Evolutionary conservation across 2,797 vertebrate species (phyloP), one percentile per base, ranked within the genome.

Genomic region (Gadopsis marmoratus): DNA sequence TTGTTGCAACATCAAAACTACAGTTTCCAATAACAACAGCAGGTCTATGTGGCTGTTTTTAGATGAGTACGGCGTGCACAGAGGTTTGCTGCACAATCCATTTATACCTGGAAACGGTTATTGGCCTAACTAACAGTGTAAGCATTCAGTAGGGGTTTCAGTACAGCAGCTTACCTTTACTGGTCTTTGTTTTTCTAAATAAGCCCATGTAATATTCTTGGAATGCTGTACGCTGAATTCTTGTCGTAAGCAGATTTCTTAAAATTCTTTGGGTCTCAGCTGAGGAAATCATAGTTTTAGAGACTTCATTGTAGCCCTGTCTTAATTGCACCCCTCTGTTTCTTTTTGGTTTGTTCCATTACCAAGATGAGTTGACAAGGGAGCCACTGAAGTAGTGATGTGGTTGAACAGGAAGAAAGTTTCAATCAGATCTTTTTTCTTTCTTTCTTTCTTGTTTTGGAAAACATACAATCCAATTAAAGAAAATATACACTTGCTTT

Each of bases 61-160:
- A 53, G 59, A 69, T 65, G 61, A 66, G 59, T 60, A 35, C 43
- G 41, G 43, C 71, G 54, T 65, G 68, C 54, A 45, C 78, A 77
- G 76, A 74, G 83, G 76, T 89, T 81, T 70, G 72, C 26, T 76
- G 80, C 69, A 48, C 77, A 91, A 92, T 94, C 90, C 87, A 92
- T 84, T 94, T 94, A 90, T 81, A 84, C 79, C 70, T 81, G 54
- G 81, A 83, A 91, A 91, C 91, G 87, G 86, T 91, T 79, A 82
- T 29, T 48, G 83, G 71, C 55, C 14, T 63, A 39, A 67, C 50
- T 58, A 72, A 74, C 60, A 74, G 76, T 77, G 70, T 66, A 54
- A 64, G 68, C 72, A 45, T 76, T 82, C 58, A 58, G 74, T 4
- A 35, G 66, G 74, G 79, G 59, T 62, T 76, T 29, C 72, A 76